These are phyloP conservation scores for Sclerodermus sp. DNA, from an alignment of 2,888 invertebrate species.

Conservation along the genomic window DNA sequence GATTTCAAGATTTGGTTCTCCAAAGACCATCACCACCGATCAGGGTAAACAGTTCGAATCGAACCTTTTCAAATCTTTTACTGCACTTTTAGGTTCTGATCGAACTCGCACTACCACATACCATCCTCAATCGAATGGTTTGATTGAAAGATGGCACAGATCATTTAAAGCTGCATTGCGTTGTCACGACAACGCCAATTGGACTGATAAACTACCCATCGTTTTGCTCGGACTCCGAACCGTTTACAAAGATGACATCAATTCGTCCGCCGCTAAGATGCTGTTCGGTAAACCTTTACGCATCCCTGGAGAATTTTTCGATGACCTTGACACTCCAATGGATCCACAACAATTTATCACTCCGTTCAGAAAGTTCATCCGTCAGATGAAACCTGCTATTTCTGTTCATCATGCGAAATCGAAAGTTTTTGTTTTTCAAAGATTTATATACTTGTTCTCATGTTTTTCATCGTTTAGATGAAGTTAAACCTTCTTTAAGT, in stretches of 20 bases:
- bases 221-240: conserved; percentile 23
- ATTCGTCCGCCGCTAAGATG: conserved; percentile 20
- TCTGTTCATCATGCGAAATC: conserved; percentile 9
- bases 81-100: conserved; percentile 14
- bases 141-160: too few species aligned
- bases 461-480: conserved; percentile 5
- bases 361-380: conserved; percentile 1
- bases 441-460: conserved; percentile 8
- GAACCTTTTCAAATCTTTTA: conserved; percentile 31
- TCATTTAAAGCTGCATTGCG: conserved; percentile 28
- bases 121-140: conserved; percentile 29
- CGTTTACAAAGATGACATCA: conserved; percentile 17
- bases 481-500: conserved; percentile 3
- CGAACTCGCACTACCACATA: conserved; percentile 17
- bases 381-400: conserved; percentile 6
- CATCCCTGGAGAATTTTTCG: conserved; percentile 19
- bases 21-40: conserved; percentile 29
- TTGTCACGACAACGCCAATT: conserved; percentile 13
- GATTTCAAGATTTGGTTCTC: conserved; percentile 23
- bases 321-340: neutral
- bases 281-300: conserved; percentile 21
- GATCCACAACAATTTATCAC: conserved; percentile 1
- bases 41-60: conserved; percentile 51
- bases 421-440: conserved; percentile 7
- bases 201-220: conserved; percentile 23